phyloP scores from a whole-genome alignment of 2,888 invertebrate species.

The Pheosia tremula region DNA sequence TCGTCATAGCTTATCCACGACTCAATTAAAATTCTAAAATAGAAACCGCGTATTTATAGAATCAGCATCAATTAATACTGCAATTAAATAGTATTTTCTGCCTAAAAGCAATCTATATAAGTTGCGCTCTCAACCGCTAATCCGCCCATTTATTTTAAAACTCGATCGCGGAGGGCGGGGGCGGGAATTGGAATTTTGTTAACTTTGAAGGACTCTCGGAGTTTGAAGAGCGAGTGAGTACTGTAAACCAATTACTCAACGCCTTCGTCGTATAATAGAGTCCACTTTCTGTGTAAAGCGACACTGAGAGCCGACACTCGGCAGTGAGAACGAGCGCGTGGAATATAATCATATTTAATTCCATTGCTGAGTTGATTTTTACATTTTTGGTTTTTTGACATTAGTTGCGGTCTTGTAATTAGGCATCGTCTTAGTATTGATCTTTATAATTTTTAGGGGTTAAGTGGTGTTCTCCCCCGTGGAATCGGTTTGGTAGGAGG shows the following conservation, averaged over 20 bases:
- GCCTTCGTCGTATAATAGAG: conserved; percentile 14
- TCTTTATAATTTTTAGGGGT: too few relatives aligned
- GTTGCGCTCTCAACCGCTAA: conserved; percentile 3
- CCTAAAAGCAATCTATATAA: neutral
- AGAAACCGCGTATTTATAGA: neutral
- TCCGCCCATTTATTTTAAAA: conserved; percentile 15
- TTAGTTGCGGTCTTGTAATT: too few relatives aligned
- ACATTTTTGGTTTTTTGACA: too few relatives aligned
- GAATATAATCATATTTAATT: neutral
- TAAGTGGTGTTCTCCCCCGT: too few relatives aligned
- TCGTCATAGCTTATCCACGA: too few relatives aligned
- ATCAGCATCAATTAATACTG: neutral
- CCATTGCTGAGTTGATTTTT: neutral
- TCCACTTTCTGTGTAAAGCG: conserved; percentile 5
- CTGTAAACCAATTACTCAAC: conserved; percentile 27
- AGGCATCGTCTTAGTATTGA: too few relatives aligned
- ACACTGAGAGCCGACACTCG: neutral
- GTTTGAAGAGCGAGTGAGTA: conserved; percentile 12
- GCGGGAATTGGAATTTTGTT: conserved; percentile 11
- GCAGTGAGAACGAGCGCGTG: neutral
- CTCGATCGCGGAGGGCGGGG: conserved; percentile 10
- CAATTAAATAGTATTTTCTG: neutral
- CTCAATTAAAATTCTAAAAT: neutral
- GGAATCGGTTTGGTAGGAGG: too few relatives aligned
- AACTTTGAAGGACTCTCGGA: conserved; percentile 13